A percentile compares a stretch with the other conserved stretches of the same genome.
Evolutionary conservation across 2,888 invertebrate genomes (phyloP).

Genomic region (Aelia acuminata): DNA sequence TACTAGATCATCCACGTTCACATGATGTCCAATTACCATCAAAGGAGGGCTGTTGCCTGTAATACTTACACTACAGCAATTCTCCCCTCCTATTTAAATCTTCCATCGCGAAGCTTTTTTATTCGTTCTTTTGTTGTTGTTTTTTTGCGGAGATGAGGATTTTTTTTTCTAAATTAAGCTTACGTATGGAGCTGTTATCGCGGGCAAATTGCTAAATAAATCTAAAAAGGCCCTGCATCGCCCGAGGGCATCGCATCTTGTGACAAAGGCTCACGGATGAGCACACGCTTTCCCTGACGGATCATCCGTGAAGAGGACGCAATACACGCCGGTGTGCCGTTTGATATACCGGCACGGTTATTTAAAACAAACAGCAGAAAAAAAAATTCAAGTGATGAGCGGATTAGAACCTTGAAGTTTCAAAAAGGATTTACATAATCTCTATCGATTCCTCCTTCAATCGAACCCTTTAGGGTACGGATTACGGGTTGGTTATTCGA

Average conservation of each 20-base stretch:
- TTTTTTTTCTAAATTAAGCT: neutral
- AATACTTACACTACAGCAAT: neutral
- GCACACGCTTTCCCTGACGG: neutral
- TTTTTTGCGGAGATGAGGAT: neutral
- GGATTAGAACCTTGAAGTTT: neutral
- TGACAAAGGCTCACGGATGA: slow-evolving; percentile 1
- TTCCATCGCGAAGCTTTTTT: neutral
- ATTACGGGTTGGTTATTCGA: neutral
- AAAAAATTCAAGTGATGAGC: neutral
- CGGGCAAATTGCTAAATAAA: slow-evolving; percentile 27
- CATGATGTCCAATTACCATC: neutral
- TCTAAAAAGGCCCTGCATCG: neutral
- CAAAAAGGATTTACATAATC: neutral
- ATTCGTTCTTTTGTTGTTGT: neutral
- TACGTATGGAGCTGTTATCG: slow-evolving; percentile 3
- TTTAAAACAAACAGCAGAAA: slow-evolving; percentile 2
- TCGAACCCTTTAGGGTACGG: neutral
- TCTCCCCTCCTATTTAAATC: neutral
- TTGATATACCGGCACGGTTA: neutral
- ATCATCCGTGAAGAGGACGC: neutral
- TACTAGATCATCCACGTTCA: neutral
- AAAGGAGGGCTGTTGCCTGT: slow-evolving; percentile 14
- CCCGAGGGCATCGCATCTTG: neutral
- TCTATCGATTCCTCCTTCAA: neutral
- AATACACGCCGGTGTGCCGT: neutral